A percentile compares a stretch with the other conserved stretches of the same genome.
These are phyloP conservation scores for Meliscaeva auricollis DNA, from an alignment of 2,888 invertebrate genomes.

Conservation along the genomic window DNA sequence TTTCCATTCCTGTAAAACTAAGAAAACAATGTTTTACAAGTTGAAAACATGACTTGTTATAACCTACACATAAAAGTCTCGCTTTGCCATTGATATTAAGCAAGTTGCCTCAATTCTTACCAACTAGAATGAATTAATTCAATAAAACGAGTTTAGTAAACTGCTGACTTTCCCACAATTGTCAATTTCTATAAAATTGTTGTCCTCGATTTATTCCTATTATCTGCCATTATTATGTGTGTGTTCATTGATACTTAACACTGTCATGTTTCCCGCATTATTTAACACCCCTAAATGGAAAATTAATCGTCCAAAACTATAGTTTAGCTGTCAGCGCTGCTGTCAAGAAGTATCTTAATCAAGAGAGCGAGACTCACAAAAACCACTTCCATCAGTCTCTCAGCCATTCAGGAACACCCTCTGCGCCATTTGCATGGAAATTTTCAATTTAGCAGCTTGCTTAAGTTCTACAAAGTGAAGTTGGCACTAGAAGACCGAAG, in stretches of 20 bases:
- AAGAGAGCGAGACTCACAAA: constrained; percentile 32
- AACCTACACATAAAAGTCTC: too few species aligned
- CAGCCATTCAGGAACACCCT: constrained; percentile 41
- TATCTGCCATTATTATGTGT: constrained; percentile 58
- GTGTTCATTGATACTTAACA: constrained; percentile 46
- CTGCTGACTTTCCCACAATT: constrained; percentile 57
- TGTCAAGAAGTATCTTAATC: constrained; percentile 74
- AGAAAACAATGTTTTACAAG: too few species aligned
- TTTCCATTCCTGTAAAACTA: too few species aligned
- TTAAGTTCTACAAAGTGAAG: neutral
- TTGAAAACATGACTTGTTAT: too few species aligned
- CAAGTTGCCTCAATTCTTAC: constrained; percentile 15
- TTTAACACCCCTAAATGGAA: constrained; percentile 73
- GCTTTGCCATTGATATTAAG: too few species aligned
- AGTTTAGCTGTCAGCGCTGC: constrained; percentile 70
- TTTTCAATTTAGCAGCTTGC: constrained; percentile 47
- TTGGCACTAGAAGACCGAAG: neutral
- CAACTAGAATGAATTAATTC: constrained; percentile 49
- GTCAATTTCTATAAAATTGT: constrained; percentile 41
- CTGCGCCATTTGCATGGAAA: constrained; percentile 54
- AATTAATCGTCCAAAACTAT: constrained; percentile 75
- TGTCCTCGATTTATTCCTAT: constrained; percentile 67
- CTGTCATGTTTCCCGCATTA: constrained; percentile 73
- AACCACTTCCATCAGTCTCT: constrained; percentile 46
- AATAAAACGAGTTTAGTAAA: constrained; percentile 1